Base-by-base conservation (phyloP, 2,797 vertebrate species). In the Hydrophis major region DNA sequence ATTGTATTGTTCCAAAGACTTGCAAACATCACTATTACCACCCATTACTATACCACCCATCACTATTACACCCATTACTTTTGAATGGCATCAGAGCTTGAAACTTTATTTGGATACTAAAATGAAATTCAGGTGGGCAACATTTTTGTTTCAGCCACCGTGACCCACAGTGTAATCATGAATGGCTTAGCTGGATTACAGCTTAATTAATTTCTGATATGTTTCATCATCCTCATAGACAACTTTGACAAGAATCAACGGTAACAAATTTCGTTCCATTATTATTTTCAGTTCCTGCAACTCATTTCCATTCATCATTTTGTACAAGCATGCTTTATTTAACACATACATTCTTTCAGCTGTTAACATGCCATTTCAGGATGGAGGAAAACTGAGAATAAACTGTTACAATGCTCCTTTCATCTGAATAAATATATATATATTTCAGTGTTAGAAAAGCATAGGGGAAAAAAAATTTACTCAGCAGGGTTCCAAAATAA, bases 161-260 rank as follows among this genome's bases (percentile, higher is more conserved):
- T 61, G 86, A 88, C 3, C 12, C 42, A 55, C 20, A 20, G 32
- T 42, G 28, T 92, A 27, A 42, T 42, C 42, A 4, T 16, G 87
- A 4, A 94, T 10, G 0, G 22, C 18, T 25, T 69, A 6, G 6
- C 6, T 78, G 92, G 90, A 91, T 91, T 12, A 42, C 13, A 89
- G 1, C 27, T 90, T 93, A 87, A 86, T 92, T 92, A 93, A 95
- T 95, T 93, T n/a, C 90, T 92, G 87, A 86, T 50, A 86, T 60
- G 66, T 8, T 94, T 94, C 89, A 69, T 95, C 94, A 50, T 94
- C 93, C 89, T 95, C 91, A 59, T 18, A 95, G 94, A 91, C 89
- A 95, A n/a, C 13, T 96, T 74, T 94, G 92, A 92, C 90, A 95
- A 93, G 74, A 94, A 93, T 95, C 91, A 93, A 60, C 94, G 93